Evolutionary conservation across 2,888 invertebrate genomes (phyloP).

Genomic region (Protonemura montana): DNA sequence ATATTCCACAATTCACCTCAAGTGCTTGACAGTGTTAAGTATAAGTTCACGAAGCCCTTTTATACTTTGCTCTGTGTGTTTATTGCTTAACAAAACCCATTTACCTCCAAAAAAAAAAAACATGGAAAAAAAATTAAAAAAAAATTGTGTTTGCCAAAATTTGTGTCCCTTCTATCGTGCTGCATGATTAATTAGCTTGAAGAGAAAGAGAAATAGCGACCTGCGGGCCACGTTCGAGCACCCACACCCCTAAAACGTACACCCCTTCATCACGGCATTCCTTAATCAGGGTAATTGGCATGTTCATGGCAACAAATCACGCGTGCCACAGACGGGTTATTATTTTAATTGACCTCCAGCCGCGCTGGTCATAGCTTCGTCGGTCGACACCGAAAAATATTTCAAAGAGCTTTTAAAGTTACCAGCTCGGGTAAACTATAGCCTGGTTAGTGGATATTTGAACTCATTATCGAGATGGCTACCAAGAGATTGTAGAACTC

Average conservation of each 20-base stretch:
- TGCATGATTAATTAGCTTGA: neutral
- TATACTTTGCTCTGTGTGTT: too few species aligned
- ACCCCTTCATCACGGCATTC: conserved; percentile 7
- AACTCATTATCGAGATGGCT: neutral
- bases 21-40: too few species aligned
- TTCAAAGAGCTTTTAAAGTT: too few species aligned
- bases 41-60: too few species aligned
- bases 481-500: neutral
- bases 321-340: neutral
- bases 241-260: neutral
- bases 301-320: neutral
- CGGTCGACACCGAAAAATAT: too few species aligned
- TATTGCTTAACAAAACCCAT: neutral
- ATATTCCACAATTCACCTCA: too few species aligned
- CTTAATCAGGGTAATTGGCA: conserved; percentile 12
- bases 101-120: neutral
- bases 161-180: neutral
- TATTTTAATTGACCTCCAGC: neutral
- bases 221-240: neutral
- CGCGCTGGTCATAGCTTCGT: too few species aligned
- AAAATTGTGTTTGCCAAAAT: neutral
- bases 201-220: too few species aligned
- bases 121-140: neutral
- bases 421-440: too few species aligned
- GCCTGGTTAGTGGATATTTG: neutral